Conservation (phyloP, 1,140 invertebrate species). For the Lepidurus apus region DNA sequence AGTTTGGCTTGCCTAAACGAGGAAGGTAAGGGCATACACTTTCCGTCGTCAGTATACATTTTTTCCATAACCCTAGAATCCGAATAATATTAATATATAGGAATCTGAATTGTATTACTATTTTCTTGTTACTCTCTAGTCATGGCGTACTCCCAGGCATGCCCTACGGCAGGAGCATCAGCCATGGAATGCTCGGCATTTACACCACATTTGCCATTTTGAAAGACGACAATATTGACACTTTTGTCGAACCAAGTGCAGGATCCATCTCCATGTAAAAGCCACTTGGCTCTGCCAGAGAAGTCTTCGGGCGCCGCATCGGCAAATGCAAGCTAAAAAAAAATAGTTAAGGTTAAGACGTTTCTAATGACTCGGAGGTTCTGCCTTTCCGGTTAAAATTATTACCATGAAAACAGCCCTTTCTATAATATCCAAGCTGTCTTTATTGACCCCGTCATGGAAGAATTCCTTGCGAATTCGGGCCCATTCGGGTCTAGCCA, state of each 20-base stretch:
- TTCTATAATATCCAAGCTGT: conserved; percentile 47
- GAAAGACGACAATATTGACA: conserved; percentile 47
- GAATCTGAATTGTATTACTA: no score
- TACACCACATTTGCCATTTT: conserved; percentile 50
- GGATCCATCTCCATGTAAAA: conserved; percentile 48
- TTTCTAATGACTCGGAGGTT: not conserved
- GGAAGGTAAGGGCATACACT: conserved; percentile 43
- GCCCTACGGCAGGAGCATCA: conserved; percentile 55
- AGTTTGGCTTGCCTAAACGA: conserved; percentile 42
- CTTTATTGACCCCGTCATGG: conserved; percentile 46
- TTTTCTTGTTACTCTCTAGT: conserved; percentile 48
- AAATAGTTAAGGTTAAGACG: conserved; percentile 27
- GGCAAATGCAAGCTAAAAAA: conserved; percentile 43
- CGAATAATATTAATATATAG: not conserved
- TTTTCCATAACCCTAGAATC: conserved; percentile 43
- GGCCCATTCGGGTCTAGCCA: conserved; percentile 49
- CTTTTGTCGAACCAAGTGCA: conserved; percentile 51
- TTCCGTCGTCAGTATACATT: conserved; percentile 44
- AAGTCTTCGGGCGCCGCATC: conserved; percentile 43
- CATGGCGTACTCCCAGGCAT: conserved; percentile 51
- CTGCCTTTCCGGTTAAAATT: not conserved
- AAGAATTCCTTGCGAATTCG: conserved; percentile 45
- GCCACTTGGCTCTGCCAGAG: conserved; percentile 45
- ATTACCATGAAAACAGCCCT: conserved; percentile 48
- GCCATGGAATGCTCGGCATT: conserved; percentile 55